Evolutionary conservation across 2,797 vertebrate species (phyloP).

Genomic region (Naso thynnoides): DNA sequence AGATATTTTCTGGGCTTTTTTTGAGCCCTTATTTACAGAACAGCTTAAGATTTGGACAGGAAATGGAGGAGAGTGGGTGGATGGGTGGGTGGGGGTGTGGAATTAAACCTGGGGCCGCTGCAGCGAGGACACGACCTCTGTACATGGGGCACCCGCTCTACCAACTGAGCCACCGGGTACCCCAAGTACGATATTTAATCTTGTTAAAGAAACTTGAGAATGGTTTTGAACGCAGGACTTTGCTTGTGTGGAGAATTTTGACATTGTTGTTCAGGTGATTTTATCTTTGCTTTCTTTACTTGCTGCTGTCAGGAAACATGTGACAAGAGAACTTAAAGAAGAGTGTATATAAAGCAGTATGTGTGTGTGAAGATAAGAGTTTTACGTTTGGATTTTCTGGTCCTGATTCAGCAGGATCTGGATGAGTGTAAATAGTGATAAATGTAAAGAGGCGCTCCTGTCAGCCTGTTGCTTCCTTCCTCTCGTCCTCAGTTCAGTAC

Average conservation of each 20-base stretch:
- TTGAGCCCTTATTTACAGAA: too few relatives aligned
- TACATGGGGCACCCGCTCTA: too few relatives aligned
- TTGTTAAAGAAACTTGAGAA: not conserved
- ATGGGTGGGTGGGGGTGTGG: too few relatives aligned
- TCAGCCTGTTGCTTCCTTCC: not conserved
- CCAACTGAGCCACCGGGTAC: too few relatives aligned
- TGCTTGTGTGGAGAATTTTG: not conserved
- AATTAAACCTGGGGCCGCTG: too few relatives aligned
- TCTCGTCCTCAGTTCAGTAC: constrained; percentile 82
- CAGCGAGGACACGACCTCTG: too few relatives aligned
- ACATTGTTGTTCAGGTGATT: not conserved
- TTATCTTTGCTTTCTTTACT: not conserved
- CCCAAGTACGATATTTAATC: too few relatives aligned
- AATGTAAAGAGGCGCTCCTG: not conserved
- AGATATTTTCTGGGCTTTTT: too few relatives aligned
- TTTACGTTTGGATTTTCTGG: not conserved
- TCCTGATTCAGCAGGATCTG: not conserved
- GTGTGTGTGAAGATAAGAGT: not conserved
- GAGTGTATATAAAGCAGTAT: not conserved
- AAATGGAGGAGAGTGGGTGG: too few relatives aligned
- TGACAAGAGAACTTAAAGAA: not conserved
- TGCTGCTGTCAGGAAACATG: not conserved
- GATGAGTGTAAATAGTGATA: too few relatives aligned
- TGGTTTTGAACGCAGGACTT: not conserved
- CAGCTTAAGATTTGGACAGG: too few relatives aligned